phyloP scores from a whole-genome alignment of 2,797 vertebrate species.

The Platalea minor region DNA sequence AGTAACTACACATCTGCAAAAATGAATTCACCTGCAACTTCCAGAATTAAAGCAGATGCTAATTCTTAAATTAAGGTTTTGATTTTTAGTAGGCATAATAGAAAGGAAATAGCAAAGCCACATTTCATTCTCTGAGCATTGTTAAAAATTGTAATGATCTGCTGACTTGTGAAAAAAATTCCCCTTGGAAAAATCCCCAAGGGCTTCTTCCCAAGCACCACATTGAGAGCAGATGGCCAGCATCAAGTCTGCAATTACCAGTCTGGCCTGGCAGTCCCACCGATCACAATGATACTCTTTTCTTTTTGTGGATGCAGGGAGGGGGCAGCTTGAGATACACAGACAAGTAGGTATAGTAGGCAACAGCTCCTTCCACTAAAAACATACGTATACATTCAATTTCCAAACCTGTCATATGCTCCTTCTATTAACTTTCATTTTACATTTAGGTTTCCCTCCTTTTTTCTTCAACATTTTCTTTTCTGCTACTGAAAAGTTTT shows the following conservation, averaged over 20 bases:
- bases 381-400: fast-evolving
- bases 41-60: background rate
- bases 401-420: background rate
- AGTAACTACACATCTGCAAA: background rate
- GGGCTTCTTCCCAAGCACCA: background rate
- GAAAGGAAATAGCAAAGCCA: background rate
- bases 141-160: background rate
- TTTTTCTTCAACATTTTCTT: background rate
- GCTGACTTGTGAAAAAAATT: background rate
- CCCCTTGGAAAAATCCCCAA: background rate
- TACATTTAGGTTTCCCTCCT: background rate
- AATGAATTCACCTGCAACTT: background rate
- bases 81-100: background rate
- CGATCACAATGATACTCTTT: background rate
- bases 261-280: background rate
- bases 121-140: background rate
- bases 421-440: background rate
- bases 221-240: constrained; percentile 18
- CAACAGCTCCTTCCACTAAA: background rate
- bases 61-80: background rate
- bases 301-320: background rate
- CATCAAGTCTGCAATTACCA: background rate
- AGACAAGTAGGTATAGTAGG: background rate
- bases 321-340: background rate
- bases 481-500: background rate